Conservation (phyloP, 2,888 invertebrate genomes). For the Psylliodes chrysocephalus region DNA sequence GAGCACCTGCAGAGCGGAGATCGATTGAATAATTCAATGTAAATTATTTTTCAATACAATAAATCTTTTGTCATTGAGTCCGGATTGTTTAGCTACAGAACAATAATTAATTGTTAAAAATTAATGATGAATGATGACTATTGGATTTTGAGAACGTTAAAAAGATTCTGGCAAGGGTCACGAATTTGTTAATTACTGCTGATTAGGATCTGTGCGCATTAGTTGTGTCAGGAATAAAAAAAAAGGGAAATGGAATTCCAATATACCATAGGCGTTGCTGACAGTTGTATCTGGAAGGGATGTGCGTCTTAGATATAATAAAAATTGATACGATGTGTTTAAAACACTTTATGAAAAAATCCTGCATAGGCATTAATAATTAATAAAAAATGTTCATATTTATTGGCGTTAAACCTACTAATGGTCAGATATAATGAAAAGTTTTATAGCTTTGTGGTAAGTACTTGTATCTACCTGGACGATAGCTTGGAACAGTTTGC, state of each 20-base stretch:
- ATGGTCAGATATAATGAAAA: no score
- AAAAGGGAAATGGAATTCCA: slow-evolving; percentile 25
- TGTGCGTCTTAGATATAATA: neutral
- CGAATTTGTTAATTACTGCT: slow-evolving; percentile 64
- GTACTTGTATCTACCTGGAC: no score
- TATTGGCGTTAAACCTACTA: no score
- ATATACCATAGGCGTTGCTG: slow-evolving; percentile 15
- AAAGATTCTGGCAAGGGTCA: slow-evolving; percentile 60
- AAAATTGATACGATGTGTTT: no score
- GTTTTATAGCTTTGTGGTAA: no score
- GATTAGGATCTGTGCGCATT: slow-evolving; percentile 57
- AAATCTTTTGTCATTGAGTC: slow-evolving; percentile 63
- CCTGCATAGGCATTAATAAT: no score
- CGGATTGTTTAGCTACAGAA: slow-evolving; percentile 54
- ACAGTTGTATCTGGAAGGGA: neutral
- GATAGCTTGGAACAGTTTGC: no score
- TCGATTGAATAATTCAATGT: slow-evolving; percentile 62
- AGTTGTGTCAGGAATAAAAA: slow-evolving; percentile 32
- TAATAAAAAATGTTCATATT: no score
- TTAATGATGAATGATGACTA: slow-evolving; percentile 64
- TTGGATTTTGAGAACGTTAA: slow-evolving; percentile 61
- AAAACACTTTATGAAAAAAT: no score
- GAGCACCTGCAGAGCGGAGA: slow-evolving; percentile 54
- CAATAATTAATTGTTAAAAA: slow-evolving; percentile 63
- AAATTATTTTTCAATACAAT: slow-evolving; percentile 63